Conservation (phyloP, 1,140 invertebrate species). For the Hylaeus volcanicus region DNA sequence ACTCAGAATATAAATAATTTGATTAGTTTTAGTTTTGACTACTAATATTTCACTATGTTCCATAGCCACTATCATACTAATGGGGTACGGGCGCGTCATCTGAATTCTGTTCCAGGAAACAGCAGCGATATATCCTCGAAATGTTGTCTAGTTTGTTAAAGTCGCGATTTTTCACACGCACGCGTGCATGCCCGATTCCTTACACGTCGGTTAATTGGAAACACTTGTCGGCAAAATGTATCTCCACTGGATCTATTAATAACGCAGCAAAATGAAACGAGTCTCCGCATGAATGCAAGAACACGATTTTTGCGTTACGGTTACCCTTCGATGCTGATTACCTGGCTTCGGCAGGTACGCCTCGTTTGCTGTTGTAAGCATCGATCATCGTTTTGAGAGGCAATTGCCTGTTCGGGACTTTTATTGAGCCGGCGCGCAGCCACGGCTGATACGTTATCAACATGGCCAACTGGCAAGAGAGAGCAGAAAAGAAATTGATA, state of each 20-base stretch:
- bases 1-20: too few relatives aligned
- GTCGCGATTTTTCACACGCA: conserved; percentile 8
- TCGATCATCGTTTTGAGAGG: background rate
- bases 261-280: conserved; percentile 16
- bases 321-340: background rate
- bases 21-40: too few relatives aligned
- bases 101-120: background rate
- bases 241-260: conserved; percentile 35
- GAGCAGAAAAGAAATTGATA: background rate
- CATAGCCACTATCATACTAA: too few relatives aligned
- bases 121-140: conserved; percentile 11
- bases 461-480: background rate
- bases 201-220: conserved; percentile 11
- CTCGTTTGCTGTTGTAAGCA: background rate
- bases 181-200: conserved; percentile 2
- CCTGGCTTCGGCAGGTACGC: background rate
- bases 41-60: too few relatives aligned
- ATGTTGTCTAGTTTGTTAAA: conserved; percentile 39
- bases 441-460: background rate
- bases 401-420: background rate
- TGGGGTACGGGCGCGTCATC: background rate
- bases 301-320: background rate
- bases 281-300: conserved; percentile 1
- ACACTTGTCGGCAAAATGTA: conserved; percentile 17
- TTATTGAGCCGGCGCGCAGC: background rate